Percentiles rank a stretch among this genome's conserved stretches.
Evolutionary conservation across 1,140 invertebrate genomes (phyloP).

Genomic region (Diachasma alloeum): DNA sequence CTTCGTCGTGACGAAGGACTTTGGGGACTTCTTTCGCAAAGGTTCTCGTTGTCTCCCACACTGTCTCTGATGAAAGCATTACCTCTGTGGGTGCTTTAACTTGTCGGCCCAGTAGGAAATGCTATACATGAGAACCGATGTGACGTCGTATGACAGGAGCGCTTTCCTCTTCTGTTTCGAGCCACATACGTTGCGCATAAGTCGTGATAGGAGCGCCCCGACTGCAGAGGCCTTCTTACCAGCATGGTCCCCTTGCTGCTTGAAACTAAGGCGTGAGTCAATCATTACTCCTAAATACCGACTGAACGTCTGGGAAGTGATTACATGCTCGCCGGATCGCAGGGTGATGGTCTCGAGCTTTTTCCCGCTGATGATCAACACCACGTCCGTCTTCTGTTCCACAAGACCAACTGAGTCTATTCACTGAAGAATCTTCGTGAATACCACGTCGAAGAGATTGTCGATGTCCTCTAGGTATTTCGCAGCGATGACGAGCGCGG

Average conservation of each 20-base stretch:
- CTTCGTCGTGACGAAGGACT: constrained; percentile 12
- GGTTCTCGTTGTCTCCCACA: background rate
- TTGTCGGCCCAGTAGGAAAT: constrained; percentile 16
- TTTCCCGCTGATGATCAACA: constrained; percentile 17
- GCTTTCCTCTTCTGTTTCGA: constrained; percentile 1
- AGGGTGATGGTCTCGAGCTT: background rate
- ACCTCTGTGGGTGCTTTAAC: background rate
- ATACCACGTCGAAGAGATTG: too few species aligned
- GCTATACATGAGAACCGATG: constrained; percentile 16
- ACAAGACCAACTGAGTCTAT: too few species aligned
- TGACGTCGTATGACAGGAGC: background rate
- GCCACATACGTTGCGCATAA: constrained; percentile 15
- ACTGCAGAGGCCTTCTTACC: background rate
- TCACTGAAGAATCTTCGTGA: too few species aligned
- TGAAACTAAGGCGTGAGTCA: background rate
- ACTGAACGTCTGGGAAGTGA: constrained; percentile 8
- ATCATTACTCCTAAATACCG: constrained; percentile 19
- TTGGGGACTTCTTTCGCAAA: constrained; percentile 4
- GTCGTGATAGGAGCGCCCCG: background rate
- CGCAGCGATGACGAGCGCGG: too few species aligned
- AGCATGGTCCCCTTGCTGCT: background rate
- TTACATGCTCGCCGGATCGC: background rate
- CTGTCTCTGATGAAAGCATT: constrained; percentile 14
- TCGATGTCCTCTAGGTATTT: too few species aligned
- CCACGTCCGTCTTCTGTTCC: too few species aligned